Percentiles rank a stretch among this genome's conserved stretches.
These are phyloP conservation scores for Ophthalmolycus amberensis DNA, from an alignment of 2,113 vertebrate species.

Conservation along the genomic window DNA sequence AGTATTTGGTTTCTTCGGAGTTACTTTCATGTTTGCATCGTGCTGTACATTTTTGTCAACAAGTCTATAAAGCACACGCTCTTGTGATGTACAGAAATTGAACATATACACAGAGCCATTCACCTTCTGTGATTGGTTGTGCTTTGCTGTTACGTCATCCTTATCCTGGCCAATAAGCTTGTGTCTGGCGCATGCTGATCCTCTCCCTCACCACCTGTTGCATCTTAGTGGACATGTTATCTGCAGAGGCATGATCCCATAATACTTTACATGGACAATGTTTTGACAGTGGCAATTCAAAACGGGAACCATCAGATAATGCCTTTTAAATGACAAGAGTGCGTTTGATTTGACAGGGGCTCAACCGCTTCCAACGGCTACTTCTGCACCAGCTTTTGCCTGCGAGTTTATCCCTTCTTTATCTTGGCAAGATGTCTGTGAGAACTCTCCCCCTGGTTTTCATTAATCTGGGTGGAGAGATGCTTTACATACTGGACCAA, in stretches of 20 bases:
- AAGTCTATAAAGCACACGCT: neutral
- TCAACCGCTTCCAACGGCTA: neutral
- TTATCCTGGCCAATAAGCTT: conserved; percentile 68
- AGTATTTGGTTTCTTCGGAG: neutral
- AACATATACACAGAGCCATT: neutral
- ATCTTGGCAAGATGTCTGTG: conserved; percentile 83
- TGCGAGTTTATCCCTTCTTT: conserved; percentile 27
- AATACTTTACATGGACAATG: conserved; percentile 41
- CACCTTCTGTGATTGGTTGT: conserved; percentile 35
- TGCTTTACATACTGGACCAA: conserved; percentile 95
- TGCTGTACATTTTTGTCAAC: neutral
- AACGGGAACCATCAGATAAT: conserved; percentile 26
- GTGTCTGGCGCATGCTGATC: conserved; percentile 58
- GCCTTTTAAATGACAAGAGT: conserved; percentile 14
- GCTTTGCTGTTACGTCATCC: conserved; percentile 15
- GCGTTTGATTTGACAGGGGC: neutral
- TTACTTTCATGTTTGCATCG: neutral
- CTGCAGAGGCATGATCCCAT: conserved; percentile 44
- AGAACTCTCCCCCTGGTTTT: conserved; percentile 91
- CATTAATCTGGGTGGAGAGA: conserved; percentile 93
- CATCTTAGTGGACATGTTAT: conserved; percentile 58
- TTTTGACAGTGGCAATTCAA: neutral
- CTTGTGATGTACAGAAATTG: neutral
- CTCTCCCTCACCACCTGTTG: conserved; percentile 75
- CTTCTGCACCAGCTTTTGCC: neutral